Percentiles rank a stretch among this genome's conserved stretches.
Conservation (phyloP, 2,113 vertebrate species). For the Platycercus adscitus region DNA sequence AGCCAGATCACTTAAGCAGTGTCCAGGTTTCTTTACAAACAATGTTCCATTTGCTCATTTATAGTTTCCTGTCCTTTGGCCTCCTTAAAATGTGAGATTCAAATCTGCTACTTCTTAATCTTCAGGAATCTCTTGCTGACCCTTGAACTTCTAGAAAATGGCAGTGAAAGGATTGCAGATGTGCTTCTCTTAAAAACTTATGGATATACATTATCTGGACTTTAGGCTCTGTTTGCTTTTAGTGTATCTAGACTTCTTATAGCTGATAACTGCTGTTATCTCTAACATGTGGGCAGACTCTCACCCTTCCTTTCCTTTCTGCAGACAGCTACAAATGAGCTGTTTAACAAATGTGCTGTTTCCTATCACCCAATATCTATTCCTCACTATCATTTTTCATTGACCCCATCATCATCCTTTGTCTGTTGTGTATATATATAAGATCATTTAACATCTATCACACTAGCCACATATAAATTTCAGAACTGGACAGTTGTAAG, state of each 20-base stretch:
- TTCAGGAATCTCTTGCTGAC: constrained; percentile 8
- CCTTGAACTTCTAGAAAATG: constrained; percentile 21
- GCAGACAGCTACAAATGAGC: constrained; percentile 57
- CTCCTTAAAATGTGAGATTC: neutral
- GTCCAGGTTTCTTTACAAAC: constrained; percentile 47
- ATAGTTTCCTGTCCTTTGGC: constrained; percentile 35
- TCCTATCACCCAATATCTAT: constrained; percentile 25
- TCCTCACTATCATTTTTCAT: constrained; percentile 12
- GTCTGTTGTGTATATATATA: neutral
- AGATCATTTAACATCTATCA: constrained; percentile 17
- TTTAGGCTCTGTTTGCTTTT: neutral
- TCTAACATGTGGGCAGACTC: neutral
- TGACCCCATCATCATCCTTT: constrained; percentile 2
- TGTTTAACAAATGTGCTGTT: constrained; percentile 37
- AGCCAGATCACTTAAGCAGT: constrained; percentile 34
- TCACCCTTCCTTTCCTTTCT: constrained; percentile 30
- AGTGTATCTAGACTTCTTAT: constrained; percentile 16
- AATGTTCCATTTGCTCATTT: constrained; percentile 52
- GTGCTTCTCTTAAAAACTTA: neutral
- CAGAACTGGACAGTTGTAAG: constrained; percentile 20
- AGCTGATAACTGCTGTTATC: constrained; percentile 27
- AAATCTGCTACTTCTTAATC: constrained; percentile 11
- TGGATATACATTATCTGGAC: neutral
- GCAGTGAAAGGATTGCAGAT: neutral
- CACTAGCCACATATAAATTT: constrained; percentile 10